Conservation (phyloP, 2,888 invertebrate species). For the Ormyrus pomaceus region DNA sequence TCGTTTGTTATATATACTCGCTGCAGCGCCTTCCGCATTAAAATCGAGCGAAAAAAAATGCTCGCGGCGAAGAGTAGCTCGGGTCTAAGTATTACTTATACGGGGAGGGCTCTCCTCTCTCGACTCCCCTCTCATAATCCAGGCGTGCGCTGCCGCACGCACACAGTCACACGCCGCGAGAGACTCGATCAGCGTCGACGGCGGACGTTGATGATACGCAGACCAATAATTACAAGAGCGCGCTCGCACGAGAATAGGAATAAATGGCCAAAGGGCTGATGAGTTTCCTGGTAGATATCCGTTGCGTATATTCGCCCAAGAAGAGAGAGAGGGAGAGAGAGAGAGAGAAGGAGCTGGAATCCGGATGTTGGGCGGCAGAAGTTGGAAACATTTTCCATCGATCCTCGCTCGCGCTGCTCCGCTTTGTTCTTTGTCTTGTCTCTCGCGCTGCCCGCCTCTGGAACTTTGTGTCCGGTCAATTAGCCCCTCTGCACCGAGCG, state of each 20-base stretch:
- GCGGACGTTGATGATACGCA: slow-evolving; percentile 36
- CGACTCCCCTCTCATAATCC: not conserved
- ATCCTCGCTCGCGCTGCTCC: not conserved
- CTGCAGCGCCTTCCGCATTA: not conserved
- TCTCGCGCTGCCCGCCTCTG: slow-evolving; percentile 27
- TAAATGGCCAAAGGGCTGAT: slow-evolving; percentile 46
- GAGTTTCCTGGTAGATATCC: slow-evolving; percentile 39
- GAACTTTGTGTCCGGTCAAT: slow-evolving; percentile 60
- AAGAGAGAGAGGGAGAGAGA: no score
- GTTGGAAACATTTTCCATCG: no score
- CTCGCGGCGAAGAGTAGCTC: not conserved
- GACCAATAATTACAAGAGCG: slow-evolving; percentile 40
- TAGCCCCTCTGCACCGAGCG: slow-evolving; percentile 51
- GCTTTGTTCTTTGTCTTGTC: slow-evolving; percentile 59
- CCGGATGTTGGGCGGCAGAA: slow-evolving; percentile 27
- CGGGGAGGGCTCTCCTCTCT: not conserved
- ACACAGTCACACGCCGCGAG: not conserved
- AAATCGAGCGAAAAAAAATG: not conserved
- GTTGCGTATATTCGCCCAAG: not conserved
- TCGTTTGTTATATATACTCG: slow-evolving; percentile 8
- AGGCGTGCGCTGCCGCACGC: not conserved
- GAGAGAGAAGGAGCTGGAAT: slow-evolving; percentile 15
- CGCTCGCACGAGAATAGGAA: slow-evolving; percentile 29
- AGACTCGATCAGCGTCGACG: no score
- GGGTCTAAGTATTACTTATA: slow-evolving; percentile 29